phyloP scores from a whole-genome alignment of 2,113 vertebrate genomes.

The Aplodontia rufa region DNA sequence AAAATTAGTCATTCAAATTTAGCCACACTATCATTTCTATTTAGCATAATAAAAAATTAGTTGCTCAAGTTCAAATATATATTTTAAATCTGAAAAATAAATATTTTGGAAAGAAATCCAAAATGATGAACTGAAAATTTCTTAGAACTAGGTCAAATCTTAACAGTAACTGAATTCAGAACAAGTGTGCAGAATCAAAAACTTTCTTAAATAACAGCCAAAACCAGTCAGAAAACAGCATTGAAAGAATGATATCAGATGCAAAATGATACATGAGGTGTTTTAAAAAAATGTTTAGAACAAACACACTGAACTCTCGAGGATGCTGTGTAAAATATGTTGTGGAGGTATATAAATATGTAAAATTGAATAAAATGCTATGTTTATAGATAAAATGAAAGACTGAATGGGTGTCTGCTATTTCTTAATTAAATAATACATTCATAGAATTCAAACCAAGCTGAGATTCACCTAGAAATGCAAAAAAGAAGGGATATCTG shows the following conservation, averaged over 20 bases:
- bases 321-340: not conserved
- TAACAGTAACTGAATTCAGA: not conserved
- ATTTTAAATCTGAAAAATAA: conserved; percentile 33
- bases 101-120: not conserved
- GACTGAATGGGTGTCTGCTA: not conserved
- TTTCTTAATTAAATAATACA: conserved; percentile 27
- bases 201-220: not conserved
- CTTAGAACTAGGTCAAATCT: not conserved
- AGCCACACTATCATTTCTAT: conserved; percentile 2
- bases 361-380: not conserved
- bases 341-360: not conserved
- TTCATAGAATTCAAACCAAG: not conserved
- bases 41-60: conserved; percentile 5
- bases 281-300: conserved; percentile 13
- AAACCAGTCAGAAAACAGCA: not conserved
- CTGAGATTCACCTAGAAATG: not conserved
- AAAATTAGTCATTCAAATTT: not conserved
- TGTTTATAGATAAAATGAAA: conserved; percentile 16
- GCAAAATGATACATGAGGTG: not conserved
- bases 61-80: not conserved
- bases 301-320: not conserved
- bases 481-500: not conserved
- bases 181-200: not conserved
- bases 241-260: not conserved
- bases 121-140: conserved; percentile 8